These are phyloP conservation scores for Zele albiditarsus DNA, from an alignment of 2,888 invertebrate genomes.

Conservation along the genomic window DNA sequence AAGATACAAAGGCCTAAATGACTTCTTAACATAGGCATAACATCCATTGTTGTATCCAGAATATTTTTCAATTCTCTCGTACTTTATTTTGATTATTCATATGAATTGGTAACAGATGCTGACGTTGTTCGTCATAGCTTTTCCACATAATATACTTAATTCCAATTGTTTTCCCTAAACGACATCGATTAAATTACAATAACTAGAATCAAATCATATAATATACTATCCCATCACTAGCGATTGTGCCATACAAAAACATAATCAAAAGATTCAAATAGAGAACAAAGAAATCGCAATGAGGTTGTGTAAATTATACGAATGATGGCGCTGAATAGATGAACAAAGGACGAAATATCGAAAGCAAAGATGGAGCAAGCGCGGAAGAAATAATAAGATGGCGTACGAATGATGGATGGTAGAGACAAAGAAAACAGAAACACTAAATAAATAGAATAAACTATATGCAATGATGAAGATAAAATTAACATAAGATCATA, in stretches of 20 bases:
- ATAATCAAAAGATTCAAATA: neutral
- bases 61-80: too few relatives aligned
- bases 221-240: too few relatives aligned
- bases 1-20: too few relatives aligned
- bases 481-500: neutral
- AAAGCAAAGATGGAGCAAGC: constrained; percentile 9
- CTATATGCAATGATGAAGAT: neutral
- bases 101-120: too few relatives aligned
- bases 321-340: constrained; percentile 1
- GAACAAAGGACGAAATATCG: constrained; percentile 10
- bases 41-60: too few relatives aligned
- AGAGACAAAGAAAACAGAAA: neutral
- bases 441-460: neutral
- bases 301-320: neutral
- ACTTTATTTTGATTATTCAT: too few relatives aligned
- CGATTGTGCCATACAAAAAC: neutral
- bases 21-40: too few relatives aligned
- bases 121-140: too few relatives aligned
- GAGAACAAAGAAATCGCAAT: constrained; percentile 23
- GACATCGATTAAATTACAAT: constrained; percentile 12
- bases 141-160: too few relatives aligned
- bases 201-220: neutral
- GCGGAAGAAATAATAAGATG: constrained; percentile 19
- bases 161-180: too few relatives aligned
- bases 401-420: constrained; percentile 1